Evolutionary conservation across 2,888 invertebrate genomes (phyloP).

Genomic region (Pocota personata): DNA sequence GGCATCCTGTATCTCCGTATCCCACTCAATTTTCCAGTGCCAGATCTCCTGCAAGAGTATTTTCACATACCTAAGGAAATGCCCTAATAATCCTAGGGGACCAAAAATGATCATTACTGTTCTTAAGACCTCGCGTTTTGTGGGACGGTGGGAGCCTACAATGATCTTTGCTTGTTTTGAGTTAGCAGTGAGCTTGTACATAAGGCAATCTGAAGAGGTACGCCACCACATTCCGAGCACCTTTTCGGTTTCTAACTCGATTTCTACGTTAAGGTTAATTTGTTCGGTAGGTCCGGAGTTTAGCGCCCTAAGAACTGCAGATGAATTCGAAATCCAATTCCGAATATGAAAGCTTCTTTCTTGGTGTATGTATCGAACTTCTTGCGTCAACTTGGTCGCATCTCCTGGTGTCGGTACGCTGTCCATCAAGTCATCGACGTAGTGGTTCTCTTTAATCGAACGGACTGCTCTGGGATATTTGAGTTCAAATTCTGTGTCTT

Average conservation of each 20-base stretch:
- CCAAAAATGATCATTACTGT: conserved; percentile 59
- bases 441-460: no score
- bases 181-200: conserved; percentile 21
- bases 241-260: conserved; percentile 31
- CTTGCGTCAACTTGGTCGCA: no score
- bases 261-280: not conserved
- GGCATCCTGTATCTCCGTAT: conserved; percentile 58
- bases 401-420: no score
- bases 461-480: not conserved
- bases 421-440: no score
- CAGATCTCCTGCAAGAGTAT: conserved; percentile 64
- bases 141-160: conserved; percentile 20
- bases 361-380: not conserved
- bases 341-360: no score
- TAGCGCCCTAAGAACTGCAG: not conserved
- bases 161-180: conserved; percentile 22
- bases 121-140: conserved; percentile 57
- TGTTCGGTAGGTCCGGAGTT: not conserved
- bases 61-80: conserved; percentile 67
- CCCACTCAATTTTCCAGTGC: conserved; percentile 40
- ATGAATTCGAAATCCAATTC: not conserved
- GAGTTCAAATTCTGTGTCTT: not conserved
- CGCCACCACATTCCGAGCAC: conserved; percentile 59
- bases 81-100: conserved; percentile 50
- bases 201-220: conserved; percentile 23